phyloP scores from a whole-genome alignment of 2,113 vertebrate genomes.

The Enhydra lutris region DNA sequence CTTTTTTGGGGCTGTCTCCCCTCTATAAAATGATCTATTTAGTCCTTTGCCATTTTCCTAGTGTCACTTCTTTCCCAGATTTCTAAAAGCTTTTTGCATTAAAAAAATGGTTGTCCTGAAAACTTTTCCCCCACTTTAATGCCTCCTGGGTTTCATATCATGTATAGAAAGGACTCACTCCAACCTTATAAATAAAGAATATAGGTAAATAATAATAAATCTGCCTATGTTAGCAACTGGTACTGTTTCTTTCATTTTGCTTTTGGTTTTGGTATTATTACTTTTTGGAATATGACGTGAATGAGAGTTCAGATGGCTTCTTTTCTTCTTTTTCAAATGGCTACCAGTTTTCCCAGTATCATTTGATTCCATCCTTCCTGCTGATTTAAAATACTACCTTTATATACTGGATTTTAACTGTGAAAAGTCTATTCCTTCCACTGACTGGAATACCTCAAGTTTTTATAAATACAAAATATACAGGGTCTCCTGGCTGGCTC shows the following conservation, averaged over 20 bases:
- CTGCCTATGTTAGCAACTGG: not conserved
- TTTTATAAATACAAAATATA: not conserved
- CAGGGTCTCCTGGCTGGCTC: too few species aligned
- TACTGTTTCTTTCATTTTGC: not conserved
- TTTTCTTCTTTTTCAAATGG: not conserved
- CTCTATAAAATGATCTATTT: not conserved
- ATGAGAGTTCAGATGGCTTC: not conserved
- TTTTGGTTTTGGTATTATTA: not conserved
- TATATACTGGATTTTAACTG: not conserved
- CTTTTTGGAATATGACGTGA: not conserved
- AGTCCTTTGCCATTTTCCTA: not conserved
- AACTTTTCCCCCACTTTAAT: not conserved
- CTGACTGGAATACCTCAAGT: not conserved
- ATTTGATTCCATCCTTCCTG: not conserved
- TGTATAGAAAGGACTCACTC: not conserved
- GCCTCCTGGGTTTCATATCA: not conserved
- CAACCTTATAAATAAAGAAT: not conserved
- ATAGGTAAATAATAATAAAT: not conserved
- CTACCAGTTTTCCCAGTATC: not conserved
- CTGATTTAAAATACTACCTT: not conserved
- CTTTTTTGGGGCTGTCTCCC: not conserved
- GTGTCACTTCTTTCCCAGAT: not conserved
- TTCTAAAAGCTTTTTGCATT: not conserved
- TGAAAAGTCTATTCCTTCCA: not conserved
- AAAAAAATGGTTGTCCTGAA: not conserved